Evolutionary conservation across 1,140 invertebrate genomes (phyloP).

Genomic region (Dolichoris vasculosae): DNA sequence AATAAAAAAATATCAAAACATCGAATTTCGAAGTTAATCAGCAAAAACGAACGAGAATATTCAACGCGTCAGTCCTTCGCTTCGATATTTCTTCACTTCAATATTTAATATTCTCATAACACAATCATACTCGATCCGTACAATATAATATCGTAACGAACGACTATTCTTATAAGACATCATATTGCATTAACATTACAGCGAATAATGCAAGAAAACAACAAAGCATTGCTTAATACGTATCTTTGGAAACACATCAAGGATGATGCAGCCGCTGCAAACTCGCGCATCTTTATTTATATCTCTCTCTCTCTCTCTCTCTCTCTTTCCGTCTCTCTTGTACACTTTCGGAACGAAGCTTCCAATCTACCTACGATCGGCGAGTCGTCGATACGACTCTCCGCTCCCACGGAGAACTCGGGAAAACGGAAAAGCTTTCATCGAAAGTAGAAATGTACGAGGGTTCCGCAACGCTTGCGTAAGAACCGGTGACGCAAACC

Average conservation of each 20-base stretch:
- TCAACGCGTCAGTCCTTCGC: not conserved
- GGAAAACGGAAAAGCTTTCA: not conserved
- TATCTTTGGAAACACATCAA: constrained; percentile 51
- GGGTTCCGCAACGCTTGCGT: not conserved
- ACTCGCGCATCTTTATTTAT: not conserved
- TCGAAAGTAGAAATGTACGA: not conserved
- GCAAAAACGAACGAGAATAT: not conserved
- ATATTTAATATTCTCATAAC: not conserved
- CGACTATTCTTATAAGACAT: constrained; percentile 14
- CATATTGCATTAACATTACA: constrained; percentile 25
- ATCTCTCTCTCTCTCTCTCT: not conserved
- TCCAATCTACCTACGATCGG: not conserved
- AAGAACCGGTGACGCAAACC: not conserved
- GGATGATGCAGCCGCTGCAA: constrained; percentile 32
- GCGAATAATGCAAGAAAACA: constrained; percentile 16
- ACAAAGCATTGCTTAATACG: constrained; percentile 47
- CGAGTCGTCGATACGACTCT: not conserved
- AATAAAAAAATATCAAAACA: not conserved
- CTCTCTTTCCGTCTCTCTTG: not conserved
- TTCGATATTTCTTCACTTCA: not conserved
- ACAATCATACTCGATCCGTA: not conserved
- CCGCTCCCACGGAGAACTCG: not conserved
- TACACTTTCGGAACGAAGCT: not conserved
- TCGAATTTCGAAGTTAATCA: not conserved
- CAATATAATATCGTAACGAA: not conserved